Evolutionary conservation across 2,797 vertebrate species (phyloP).

Genomic region (Rhabdophis nuchalis): DNA sequence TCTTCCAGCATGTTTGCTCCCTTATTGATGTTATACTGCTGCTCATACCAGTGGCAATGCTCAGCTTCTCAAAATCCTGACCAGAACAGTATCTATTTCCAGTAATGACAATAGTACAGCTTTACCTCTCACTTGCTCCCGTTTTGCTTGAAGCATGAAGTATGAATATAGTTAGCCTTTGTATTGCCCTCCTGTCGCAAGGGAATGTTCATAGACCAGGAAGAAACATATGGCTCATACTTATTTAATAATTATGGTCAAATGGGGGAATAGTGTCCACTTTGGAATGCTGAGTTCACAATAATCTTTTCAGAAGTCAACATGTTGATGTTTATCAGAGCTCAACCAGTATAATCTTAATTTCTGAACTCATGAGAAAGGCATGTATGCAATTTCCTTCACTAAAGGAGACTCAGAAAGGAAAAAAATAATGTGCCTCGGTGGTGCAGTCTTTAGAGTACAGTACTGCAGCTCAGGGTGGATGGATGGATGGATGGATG

Average conservation of each 20-base stretch:
- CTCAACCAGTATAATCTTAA: too few species aligned
- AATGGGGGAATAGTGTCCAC: not conserved
- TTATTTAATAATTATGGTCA: not conserved
- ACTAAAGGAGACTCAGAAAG: too few species aligned
- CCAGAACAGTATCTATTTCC: not conserved
- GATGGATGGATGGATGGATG: too few species aligned
- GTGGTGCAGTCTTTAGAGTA: too few species aligned
- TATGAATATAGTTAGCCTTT: not conserved
- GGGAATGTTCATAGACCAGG: not conserved
- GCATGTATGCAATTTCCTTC: too few species aligned
- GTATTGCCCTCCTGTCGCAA: not conserved
- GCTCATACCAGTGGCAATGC: not conserved
- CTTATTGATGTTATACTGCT: not conserved
- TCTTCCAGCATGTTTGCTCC: not conserved
- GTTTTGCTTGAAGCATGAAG: not conserved
- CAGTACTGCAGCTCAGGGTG: too few species aligned
- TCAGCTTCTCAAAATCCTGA: not conserved
- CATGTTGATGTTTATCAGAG: not conserved
- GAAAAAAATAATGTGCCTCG: too few species aligned
- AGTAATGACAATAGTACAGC: too few species aligned
- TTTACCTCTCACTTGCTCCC: too few species aligned
- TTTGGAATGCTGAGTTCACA: not conserved
- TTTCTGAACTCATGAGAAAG: too few species aligned
- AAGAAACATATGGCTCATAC: not conserved
- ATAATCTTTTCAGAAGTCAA: not conserved